These are phyloP conservation scores for Agapostemon virescens DNA, from an alignment of 2,888 invertebrate species.

Conservation along the genomic window DNA sequence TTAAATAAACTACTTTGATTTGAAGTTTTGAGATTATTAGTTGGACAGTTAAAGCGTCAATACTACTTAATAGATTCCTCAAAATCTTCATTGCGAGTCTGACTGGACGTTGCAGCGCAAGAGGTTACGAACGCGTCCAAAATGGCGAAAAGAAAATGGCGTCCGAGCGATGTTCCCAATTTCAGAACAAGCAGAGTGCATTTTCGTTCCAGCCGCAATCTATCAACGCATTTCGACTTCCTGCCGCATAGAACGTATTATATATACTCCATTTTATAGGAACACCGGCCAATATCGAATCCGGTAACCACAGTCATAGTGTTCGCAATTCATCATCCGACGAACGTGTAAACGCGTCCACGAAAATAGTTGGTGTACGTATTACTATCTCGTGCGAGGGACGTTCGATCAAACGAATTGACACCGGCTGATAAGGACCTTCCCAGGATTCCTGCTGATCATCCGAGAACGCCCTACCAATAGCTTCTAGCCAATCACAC, in stretches of 20 bases:
- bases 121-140: too few species aligned
- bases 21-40: too few species aligned
- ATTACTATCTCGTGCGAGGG: background rate
- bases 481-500: background rate
- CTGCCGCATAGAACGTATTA: background rate
- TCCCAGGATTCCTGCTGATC: background rate
- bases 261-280: background rate
- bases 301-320: background rate
- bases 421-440: background rate
- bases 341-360: background rate
- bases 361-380: background rate
- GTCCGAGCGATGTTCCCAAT: background rate
- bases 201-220: background rate
- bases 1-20: too few species aligned
- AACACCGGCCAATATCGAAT: background rate
- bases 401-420: background rate
- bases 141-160: background rate
- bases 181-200: background rate
- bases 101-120: too few species aligned
- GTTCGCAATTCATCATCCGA: background rate
- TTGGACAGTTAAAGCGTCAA: too few species aligned
- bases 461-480: background rate
- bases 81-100: too few species aligned
- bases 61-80: too few species aligned
- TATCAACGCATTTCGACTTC: background rate